A percentile compares a stretch with the other conserved stretches of the same genome.
phyloP scores from a whole-genome alignment of 1,140 invertebrate species.

The Formica selysi region DNA sequence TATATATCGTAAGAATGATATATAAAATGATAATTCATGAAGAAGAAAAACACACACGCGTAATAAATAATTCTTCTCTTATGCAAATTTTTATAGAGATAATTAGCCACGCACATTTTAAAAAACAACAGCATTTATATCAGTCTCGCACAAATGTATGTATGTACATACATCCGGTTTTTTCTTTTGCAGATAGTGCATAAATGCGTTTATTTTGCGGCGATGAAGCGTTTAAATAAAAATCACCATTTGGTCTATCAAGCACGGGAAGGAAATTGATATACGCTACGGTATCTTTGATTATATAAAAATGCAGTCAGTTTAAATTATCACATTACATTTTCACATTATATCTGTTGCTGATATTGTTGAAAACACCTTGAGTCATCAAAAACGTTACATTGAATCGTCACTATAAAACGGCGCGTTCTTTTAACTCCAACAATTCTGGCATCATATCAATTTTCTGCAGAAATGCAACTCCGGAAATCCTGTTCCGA shows the following conservation, averaged over 20 bases:
- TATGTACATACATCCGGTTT: constrained; percentile 67
- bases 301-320: neutral
- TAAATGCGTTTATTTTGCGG: constrained; percentile 25
- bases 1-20: neutral
- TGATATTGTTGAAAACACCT: neutral
- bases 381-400: neutral
- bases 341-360: too few species aligned
- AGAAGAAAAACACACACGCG: neutral
- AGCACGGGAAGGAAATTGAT: neutral
- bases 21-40: neutral
- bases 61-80: neutral
- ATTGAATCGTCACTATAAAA: neutral
- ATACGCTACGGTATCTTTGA: neutral
- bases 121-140: constrained; percentile 36
- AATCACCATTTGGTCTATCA: neutral
- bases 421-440: neutral
- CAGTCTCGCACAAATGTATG: constrained; percentile 53
- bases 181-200: constrained; percentile 60
- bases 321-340: neutral
- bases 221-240: constrained; percentile 28
- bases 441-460: neutral
- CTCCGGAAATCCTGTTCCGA: constrained; percentile 13
- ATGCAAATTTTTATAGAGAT: neutral
- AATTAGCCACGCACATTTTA: neutral
- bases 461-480: neutral